Percentiles rank a stretch among this genome's conserved stretches.
phyloP scores from a whole-genome alignment of 2,888 invertebrate species.

The Hirtodrosophila trivittata region DNA sequence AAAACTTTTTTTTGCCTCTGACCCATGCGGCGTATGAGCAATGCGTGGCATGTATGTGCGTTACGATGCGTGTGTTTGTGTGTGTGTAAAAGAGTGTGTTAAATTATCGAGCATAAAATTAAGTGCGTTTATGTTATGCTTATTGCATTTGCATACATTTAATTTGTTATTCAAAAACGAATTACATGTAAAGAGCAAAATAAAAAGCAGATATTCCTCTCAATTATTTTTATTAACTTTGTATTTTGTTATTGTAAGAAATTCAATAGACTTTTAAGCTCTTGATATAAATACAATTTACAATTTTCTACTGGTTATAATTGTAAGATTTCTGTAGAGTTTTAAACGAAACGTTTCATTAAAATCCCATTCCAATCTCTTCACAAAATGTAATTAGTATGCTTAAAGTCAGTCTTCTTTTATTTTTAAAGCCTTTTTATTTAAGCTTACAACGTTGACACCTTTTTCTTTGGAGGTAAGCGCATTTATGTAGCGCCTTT shows the following conservation, averaged over 20 bases:
- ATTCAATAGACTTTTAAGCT: no score
- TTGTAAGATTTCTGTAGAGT: no score
- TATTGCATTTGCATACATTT: conserved; percentile 38
- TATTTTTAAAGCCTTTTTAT: conserved; percentile 5
- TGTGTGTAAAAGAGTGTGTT: conserved; percentile 12
- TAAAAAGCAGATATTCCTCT: not conserved
- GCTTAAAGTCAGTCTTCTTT: conserved; percentile 23
- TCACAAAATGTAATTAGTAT: conserved; percentile 5
- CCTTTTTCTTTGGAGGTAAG: conserved; percentile 20
- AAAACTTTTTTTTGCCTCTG: conserved; percentile 28
- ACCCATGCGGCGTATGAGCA: conserved; percentile 30
- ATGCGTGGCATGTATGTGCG: not conserved
- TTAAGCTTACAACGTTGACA: conserved; percentile 21
- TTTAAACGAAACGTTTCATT: no score
- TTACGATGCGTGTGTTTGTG: conserved; percentile 6
- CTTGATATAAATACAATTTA: no score
- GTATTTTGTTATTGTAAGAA: no score
- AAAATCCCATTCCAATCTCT: no score
- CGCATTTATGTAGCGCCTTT: conserved; percentile 39
- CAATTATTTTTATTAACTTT: not conserved
- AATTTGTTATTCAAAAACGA: conserved; percentile 17
- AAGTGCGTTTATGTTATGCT: conserved; percentile 40
- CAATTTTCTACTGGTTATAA: not conserved
- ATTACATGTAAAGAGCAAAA: conserved; percentile 1
- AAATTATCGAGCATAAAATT: conserved; percentile 37